These are phyloP conservation scores for Gymnarchus niloticus DNA, from an alignment of 2,113 vertebrate species.

Conservation along the genomic window DNA sequence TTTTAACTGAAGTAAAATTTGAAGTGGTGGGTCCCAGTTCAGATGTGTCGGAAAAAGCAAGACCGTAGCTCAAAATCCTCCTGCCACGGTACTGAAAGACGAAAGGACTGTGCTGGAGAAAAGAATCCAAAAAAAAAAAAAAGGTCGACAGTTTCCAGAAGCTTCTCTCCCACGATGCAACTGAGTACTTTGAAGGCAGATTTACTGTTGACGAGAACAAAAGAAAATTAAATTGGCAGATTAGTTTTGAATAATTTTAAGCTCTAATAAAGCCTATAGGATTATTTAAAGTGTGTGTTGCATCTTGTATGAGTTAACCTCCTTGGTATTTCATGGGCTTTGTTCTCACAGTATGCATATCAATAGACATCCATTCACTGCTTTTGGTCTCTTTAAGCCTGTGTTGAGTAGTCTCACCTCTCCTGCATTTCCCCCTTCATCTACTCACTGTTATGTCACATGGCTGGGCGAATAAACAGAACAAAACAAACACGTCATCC, in stretches of 20 bases:
- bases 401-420: background rate
- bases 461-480: background rate
- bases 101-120: slow-evolving; percentile 50
- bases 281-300: background rate
- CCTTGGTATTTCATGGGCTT: background rate
- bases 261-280: background rate
- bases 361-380: background rate
- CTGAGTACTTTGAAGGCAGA: slow-evolving; percentile 26
- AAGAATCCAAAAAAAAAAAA: slow-evolving; percentile 47
- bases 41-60: slow-evolving; percentile 26
- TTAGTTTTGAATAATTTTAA: slow-evolving; percentile 9
- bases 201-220: slow-evolving; percentile 10
- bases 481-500: background rate
- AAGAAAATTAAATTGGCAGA: background rate
- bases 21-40: slow-evolving; percentile 25
- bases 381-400: background rate
- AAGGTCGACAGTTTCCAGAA: slow-evolving; percentile 37
- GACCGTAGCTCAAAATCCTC: slow-evolving; percentile 61
- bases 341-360: background rate
- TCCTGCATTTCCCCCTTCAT: background rate
- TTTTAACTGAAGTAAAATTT: slow-evolving; percentile 13
- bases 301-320: background rate
- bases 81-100: slow-evolving; percentile 68
- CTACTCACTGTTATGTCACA: background rate
- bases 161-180: slow-evolving; percentile 23